Evolutionary conservation across 1,140 invertebrate species (phyloP).

Genomic region (Chlorops oryzae): DNA sequence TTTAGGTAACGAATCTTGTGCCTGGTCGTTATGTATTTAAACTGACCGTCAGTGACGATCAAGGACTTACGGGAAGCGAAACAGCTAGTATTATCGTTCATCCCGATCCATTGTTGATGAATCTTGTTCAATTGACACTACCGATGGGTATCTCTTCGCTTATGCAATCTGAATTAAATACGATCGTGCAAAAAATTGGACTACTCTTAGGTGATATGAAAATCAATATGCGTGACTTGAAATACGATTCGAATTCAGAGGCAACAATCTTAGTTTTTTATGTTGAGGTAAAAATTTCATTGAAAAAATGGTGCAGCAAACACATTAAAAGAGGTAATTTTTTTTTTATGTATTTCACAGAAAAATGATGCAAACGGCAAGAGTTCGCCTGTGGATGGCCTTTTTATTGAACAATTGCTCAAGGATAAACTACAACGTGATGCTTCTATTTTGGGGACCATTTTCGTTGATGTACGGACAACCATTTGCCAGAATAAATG

Average conservation of each 20-base stretch:
- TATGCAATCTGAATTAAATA: constrained; percentile 47
- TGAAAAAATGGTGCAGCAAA: constrained; percentile 3
- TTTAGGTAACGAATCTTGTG: constrained; percentile 73
- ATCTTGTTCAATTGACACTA: constrained; percentile 75
- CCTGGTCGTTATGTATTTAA: constrained; percentile 83
- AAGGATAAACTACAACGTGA: constrained; percentile 64
- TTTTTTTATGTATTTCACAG: background rate
- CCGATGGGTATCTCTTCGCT: constrained; percentile 60
- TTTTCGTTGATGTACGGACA: constrained; percentile 71
- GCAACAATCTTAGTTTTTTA: constrained; percentile 59
- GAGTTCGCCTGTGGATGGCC: constrained; percentile 50
- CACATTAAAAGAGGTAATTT: background rate
- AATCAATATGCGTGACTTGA: constrained; percentile 59
- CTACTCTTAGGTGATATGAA: constrained; percentile 65
- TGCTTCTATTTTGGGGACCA: constrained; percentile 64
- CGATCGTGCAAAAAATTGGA: constrained; percentile 47
- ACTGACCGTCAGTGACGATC: constrained; percentile 81
- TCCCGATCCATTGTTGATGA: constrained; percentile 65
- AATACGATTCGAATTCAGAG: constrained; percentile 56
- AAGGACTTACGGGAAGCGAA: constrained; percentile 73
- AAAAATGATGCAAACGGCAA: constrained; percentile 45
- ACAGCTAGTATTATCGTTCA: constrained; percentile 81
- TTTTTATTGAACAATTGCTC: constrained; percentile 57
- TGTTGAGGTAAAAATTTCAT: constrained; percentile 40
- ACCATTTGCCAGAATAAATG: constrained; percentile 87